Base-by-base conservation (phyloP, 1,140 invertebrate species). In the Calliopsis andreniformis region DNA sequence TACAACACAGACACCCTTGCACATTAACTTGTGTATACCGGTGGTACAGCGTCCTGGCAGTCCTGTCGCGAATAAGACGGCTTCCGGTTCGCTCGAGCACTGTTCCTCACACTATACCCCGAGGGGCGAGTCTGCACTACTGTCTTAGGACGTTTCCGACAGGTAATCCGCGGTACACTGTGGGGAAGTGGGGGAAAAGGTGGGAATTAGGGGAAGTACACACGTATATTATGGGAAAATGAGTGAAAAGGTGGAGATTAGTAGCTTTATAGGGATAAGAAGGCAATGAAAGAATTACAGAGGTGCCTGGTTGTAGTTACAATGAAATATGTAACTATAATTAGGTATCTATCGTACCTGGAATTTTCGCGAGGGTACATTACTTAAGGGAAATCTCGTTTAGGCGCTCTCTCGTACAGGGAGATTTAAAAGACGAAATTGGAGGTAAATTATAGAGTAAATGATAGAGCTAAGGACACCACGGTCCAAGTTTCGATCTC, bases 81-180 rank as follows among this genome's bases (percentile, higher is more conserved):
- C 53, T 42, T 42, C 25, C 67, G 64, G 49, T 66, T 43, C 51
- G 59, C 73, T 62, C 32, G 43, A 49, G 56, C 79, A 51, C 73
- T 53, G 70, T 79, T 39, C 58, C 39, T 51, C 61, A 23, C 81
- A 76, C 71, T 62, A 67, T 59, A 47, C 51, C 68, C 67, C 51
- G n/a, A 45, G 20, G 77, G 64, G 55, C 53, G 64, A 82, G 61
- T 69, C 64, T 77, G 81, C 81, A 83, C 79, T 67, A 62, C 67
- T 71, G 66, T 70, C 49, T 82, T 78, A 71, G 75, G 39, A 53
- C 63, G 49, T 81, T 71, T 59, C 25, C 39, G 53, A 62, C 76
- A 53, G 53, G 53, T 63, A 51, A 49, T 42, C 45, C 47, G 72
- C 58, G 5, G 18, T 23, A 51, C 32, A 35, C 53, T 47, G 28